These are phyloP conservation scores for Fopius arisanus DNA, from an alignment of 1,140 invertebrate species.

Conservation along the genomic window DNA sequence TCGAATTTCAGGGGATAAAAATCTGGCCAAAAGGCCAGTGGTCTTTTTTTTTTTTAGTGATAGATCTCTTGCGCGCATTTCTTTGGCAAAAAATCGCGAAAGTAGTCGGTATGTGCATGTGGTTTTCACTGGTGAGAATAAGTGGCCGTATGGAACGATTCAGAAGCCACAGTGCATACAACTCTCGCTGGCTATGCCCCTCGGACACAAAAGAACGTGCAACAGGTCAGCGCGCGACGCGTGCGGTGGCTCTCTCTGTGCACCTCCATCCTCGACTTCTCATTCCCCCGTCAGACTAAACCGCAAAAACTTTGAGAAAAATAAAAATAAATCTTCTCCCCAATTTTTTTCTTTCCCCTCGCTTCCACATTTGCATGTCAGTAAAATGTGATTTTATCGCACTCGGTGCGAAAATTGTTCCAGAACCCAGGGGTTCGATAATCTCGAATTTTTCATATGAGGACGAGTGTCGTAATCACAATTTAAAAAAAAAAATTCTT, in stretches of 20 bases:
- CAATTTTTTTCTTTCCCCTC: not conserved
- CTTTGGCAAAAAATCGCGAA: not conserved
- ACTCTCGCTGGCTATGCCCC: constrained; percentile 35
- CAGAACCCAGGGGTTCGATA: too few species aligned
- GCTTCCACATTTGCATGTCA: too few species aligned
- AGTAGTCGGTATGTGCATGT: not conserved
- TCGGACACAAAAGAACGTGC: constrained; percentile 57
- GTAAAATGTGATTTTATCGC: not conserved
- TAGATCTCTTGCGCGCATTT: too few species aligned
- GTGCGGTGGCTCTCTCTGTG: constrained; percentile 6
- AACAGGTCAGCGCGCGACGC: constrained; percentile 50
- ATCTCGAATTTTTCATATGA: too few species aligned
- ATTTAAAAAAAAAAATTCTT: too few species aligned
- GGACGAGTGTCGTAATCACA: too few species aligned
- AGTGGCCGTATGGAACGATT: constrained; percentile 43
- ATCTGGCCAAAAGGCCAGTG: too few species aligned
- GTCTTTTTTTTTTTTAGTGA: too few species aligned
- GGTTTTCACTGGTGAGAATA: constrained; percentile 42
- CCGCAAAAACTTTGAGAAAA: not conserved
- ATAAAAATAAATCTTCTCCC: not conserved
- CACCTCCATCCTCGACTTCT: constrained; percentile 26
- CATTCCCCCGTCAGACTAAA: not conserved
- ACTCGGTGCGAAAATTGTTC: too few species aligned
- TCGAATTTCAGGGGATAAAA: too few species aligned
- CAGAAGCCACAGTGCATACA: constrained; percentile 35